phyloP scores from a whole-genome alignment of 2,113 vertebrate genomes.

The Plotosus lineatus region DNA sequence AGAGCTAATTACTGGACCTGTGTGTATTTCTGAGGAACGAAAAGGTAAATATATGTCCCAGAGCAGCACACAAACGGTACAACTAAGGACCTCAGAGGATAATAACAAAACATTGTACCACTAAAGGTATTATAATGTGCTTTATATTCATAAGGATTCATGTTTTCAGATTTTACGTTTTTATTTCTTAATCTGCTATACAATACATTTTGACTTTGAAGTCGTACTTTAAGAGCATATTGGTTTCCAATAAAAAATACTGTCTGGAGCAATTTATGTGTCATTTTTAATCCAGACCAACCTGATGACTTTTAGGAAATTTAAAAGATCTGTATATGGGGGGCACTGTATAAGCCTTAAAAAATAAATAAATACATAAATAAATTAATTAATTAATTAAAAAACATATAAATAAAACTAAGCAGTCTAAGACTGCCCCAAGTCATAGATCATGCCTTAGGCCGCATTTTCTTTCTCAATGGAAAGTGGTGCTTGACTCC shows the following conservation, averaged over 20 bases:
- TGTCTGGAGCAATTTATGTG: background rate
- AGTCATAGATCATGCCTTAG: background rate
- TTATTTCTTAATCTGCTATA: background rate
- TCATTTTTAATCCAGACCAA: background rate
- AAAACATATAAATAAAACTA: background rate
- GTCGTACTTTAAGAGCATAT: background rate
- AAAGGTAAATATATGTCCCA: too few relatives aligned
- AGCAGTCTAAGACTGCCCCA: background rate
- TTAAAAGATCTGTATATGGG: background rate
- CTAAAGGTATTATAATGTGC: too few relatives aligned
- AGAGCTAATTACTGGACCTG: too few relatives aligned
- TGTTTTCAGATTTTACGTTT: too few relatives aligned
- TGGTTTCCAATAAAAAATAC: conserved; percentile 3
- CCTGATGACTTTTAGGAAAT: background rate
- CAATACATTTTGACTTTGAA: background rate
- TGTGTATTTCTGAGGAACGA: too few relatives aligned
- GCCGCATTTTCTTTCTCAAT: background rate
- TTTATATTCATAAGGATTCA: too few relatives aligned
- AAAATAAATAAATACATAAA: background rate
- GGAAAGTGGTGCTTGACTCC: background rate
- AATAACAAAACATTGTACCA: too few relatives aligned
- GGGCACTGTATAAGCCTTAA: background rate
- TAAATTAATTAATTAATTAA: too few relatives aligned
- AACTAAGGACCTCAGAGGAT: too few relatives aligned
- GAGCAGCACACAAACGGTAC: too few relatives aligned